A percentile compares a stretch with the other conserved stretches of the same genome.
These are phyloP conservation scores for Aphaenogaster rudis DNA, from an alignment of 1,140 invertebrate genomes.

Conservation along the genomic window DNA sequence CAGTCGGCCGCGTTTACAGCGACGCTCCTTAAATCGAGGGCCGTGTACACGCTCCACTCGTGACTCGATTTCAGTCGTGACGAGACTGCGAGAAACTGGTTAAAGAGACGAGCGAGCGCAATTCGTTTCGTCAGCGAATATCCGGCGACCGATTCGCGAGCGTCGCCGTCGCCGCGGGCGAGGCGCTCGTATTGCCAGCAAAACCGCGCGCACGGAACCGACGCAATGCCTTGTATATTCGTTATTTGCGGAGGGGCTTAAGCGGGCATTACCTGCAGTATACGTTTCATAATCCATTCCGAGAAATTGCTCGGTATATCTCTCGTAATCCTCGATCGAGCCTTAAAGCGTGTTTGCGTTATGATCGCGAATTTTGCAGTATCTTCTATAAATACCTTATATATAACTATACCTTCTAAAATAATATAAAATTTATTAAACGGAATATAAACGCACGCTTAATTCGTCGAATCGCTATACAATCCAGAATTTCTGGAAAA, in stretches of 20 bases:
- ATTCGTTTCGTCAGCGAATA: constrained; percentile 69
- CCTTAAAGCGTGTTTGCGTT: constrained; percentile 41
- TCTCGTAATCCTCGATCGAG: constrained; percentile 46
- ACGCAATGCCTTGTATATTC: constrained; percentile 40
- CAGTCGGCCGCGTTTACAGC: constrained; percentile 59
- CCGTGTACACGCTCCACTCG: constrained; percentile 62
- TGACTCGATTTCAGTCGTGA: constrained; percentile 71
- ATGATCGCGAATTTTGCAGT: constrained; percentile 8
- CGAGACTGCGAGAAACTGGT: constrained; percentile 56
- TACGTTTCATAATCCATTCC: constrained; percentile 39
- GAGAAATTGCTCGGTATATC: constrained; percentile 43
- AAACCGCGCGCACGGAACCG: background rate
- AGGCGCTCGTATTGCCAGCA: constrained; percentile 20
- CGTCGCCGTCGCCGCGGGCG: constrained; percentile 55
- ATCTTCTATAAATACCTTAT: background rate
- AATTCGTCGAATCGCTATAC: background rate
- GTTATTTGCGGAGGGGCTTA: constrained; percentile 3
- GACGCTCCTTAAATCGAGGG: constrained; percentile 49
- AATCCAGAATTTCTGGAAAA: background rate
- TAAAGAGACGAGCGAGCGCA: constrained; percentile 60
- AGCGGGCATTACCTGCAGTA: constrained; percentile 41
- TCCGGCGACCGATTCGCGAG: constrained; percentile 65
- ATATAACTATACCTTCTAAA: background rate
- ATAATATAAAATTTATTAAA: constrained; percentile 9
- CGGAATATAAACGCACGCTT: background rate